Evolutionary conservation across 2,797 vertebrate genomes (phyloP).

Genomic region (Caiman crocodilus): DNA sequence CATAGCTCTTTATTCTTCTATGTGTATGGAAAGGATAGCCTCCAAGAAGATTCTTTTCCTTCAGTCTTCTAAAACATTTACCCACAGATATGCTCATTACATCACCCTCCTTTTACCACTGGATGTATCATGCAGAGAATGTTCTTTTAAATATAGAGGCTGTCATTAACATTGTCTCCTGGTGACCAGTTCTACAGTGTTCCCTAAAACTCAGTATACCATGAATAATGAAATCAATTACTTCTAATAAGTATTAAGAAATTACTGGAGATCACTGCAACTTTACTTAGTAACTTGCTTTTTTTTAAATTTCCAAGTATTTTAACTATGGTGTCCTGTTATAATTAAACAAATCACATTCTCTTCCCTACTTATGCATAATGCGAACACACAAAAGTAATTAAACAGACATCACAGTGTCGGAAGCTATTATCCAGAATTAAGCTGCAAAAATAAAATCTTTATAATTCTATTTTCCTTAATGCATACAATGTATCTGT

Average conservation of each 20-base stretch:
- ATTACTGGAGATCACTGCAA: background rate
- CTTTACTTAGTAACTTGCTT: background rate
- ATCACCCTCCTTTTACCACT: background rate
- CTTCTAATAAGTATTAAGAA: background rate
- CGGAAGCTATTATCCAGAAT: background rate
- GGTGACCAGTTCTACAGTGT: background rate
- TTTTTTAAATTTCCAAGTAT: background rate
- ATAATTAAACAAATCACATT: background rate
- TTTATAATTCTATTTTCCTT: background rate
- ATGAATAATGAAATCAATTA: background rate
- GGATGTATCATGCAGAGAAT: background rate
- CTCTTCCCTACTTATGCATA: background rate
- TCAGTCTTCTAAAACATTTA: background rate
- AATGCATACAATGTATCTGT: background rate
- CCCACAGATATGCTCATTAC: fast-evolving
- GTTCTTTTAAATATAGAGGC: background rate
- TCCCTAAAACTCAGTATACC: background rate
- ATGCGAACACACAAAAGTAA: background rate
- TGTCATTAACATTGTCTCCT: background rate
- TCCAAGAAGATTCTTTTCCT: background rate
- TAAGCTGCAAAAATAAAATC: background rate
- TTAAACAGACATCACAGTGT: background rate
- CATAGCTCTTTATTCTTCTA: background rate
- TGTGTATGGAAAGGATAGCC: background rate
- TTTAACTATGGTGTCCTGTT: background rate